Evolutionary conservation across 2,797 vertebrate genomes (phyloP).

Genomic region (Darevskia nairensis): DNA sequence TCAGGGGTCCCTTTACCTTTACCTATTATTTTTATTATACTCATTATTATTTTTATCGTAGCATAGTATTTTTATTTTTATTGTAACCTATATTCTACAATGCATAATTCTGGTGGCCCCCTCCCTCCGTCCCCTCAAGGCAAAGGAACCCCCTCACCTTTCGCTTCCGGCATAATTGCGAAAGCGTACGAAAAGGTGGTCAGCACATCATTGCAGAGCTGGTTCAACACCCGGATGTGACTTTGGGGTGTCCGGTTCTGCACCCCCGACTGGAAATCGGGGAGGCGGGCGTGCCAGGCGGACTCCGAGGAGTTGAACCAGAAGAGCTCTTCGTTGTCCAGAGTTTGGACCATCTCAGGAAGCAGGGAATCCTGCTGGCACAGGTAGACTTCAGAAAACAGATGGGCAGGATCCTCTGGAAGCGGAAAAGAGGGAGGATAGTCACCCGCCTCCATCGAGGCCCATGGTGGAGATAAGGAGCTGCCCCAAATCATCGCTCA

Average conservation of each 20-base stretch:
- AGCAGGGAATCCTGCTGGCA: slow-evolving; percentile 56
- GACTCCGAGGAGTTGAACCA: slow-evolving; percentile 59
- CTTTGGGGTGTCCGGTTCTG: slow-evolving; percentile 20
- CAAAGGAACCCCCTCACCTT: slow-evolving; percentile 25
- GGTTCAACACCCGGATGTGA: neutral
- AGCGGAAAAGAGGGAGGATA: slow-evolving; percentile 33
- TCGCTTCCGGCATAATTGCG: slow-evolving; percentile 48
- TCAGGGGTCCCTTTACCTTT: too few relatives aligned
- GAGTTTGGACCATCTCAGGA: slow-evolving; percentile 52
- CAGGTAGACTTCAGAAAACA: slow-evolving; percentile 45
- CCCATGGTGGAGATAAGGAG: too few relatives aligned
- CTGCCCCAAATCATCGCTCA: too few relatives aligned
- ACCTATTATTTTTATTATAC: too few relatives aligned
- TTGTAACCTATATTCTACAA: too few relatives aligned
- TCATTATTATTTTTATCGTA: too few relatives aligned
- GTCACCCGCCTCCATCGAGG: too few relatives aligned
- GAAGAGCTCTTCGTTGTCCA: slow-evolving; percentile 67
- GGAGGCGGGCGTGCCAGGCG: slow-evolving; percentile 55
- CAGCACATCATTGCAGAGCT: neutral
- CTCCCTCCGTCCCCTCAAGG: too few relatives aligned
- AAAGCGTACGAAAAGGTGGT: fast-evolving
- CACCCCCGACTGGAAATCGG: slow-evolving; percentile 61
- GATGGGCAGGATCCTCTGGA: slow-evolving; percentile 81
- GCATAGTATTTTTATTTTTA: too few relatives aligned
- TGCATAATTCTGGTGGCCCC: neutral